Percentiles rank a stretch among this genome's conserved stretches.
phyloP scores from a whole-genome alignment of 2,113 vertebrate species.

The Cinclus mexicanus region DNA sequence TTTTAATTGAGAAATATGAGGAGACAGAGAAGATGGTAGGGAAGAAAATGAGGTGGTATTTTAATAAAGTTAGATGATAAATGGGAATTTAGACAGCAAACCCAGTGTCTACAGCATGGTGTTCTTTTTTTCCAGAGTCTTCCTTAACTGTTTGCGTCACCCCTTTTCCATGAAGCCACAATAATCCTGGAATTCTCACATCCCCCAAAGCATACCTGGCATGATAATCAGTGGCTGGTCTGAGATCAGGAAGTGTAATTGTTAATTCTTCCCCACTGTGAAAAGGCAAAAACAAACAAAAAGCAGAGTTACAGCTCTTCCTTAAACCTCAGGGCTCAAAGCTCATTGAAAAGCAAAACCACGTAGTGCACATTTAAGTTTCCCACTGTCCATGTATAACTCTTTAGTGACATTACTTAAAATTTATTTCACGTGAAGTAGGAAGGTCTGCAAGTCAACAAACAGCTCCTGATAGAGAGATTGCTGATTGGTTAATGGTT shows the following conservation, averaged over 20 bases:
- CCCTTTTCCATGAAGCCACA: neutral
- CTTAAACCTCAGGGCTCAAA: neutral
- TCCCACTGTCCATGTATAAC: conserved; percentile 38
- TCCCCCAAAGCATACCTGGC: conserved; percentile 69
- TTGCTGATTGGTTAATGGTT: conserved; percentile 17
- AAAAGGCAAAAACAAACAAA: neutral
- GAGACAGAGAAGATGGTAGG: neutral
- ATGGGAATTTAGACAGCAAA: neutral
- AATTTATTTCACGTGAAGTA: conserved; percentile 45
- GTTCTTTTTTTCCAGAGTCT: neutral
- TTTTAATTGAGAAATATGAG: neutral
- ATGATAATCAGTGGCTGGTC: conserved; percentile 78
- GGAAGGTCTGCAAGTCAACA: conserved; percentile 60
- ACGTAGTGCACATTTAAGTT: conserved; percentile 45
- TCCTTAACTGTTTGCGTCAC: neutral
- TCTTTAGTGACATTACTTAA: conserved; percentile 48
- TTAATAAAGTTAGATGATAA: neutral
- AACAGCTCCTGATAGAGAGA: conserved; percentile 50
- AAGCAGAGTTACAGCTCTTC: neutral
- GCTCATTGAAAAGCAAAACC: conserved; percentile 52
- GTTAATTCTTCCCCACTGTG: conserved; percentile 75
- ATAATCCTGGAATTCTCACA: neutral
- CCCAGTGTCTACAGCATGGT: neutral
- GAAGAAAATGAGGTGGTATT: neutral
- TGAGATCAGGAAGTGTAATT: conserved; percentile 76